phyloP scores from a whole-genome alignment of 2,797 vertebrate species.

The Hoplostethus mediterraneus region DNA sequence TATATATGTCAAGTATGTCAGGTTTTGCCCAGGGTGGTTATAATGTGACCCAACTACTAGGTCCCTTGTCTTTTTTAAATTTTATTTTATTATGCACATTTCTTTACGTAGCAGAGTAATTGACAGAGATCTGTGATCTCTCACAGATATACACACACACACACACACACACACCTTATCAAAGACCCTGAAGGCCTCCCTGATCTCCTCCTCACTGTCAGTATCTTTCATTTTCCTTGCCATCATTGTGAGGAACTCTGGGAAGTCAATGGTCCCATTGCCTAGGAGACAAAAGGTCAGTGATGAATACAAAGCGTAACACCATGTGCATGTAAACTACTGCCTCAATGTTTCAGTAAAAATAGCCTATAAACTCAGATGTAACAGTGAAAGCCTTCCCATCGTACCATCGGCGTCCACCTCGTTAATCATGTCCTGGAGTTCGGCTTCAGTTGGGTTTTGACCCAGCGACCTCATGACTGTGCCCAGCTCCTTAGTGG shows the following conservation, averaged over 20 bases:
- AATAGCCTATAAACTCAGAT: no score
- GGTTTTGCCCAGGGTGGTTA: no score
- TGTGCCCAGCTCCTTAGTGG: constrained; percentile 98
- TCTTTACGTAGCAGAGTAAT: neutral
- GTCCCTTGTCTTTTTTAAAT: constrained; percentile 4
- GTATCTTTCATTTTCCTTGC: constrained; percentile 99
- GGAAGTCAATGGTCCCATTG: constrained; percentile 98
- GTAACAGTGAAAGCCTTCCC: neutral
- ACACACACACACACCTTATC: constrained; percentile 88
- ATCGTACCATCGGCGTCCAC: constrained; percentile 95
- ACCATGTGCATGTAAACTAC: neutral
- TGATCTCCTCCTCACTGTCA: constrained; percentile 98
- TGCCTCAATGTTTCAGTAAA: neutral
- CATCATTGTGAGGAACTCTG: constrained; percentile 99
- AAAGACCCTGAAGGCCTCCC: constrained; percentile 98
- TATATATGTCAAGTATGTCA: no score
- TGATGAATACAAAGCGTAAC: neutral
- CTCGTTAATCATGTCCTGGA: constrained; percentile 99
- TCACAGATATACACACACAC: neutral
- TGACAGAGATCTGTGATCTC: neutral
- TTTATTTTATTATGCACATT: neutral
- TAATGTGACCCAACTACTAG: neutral
- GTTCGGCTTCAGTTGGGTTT: constrained; percentile 97
- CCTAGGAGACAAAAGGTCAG: constrained; percentile 80
- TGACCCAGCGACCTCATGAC: constrained; percentile 98